These are phyloP conservation scores for Drosophila affinis DNA, from an alignment of 2,888 invertebrate species.

Conservation along the genomic window DNA sequence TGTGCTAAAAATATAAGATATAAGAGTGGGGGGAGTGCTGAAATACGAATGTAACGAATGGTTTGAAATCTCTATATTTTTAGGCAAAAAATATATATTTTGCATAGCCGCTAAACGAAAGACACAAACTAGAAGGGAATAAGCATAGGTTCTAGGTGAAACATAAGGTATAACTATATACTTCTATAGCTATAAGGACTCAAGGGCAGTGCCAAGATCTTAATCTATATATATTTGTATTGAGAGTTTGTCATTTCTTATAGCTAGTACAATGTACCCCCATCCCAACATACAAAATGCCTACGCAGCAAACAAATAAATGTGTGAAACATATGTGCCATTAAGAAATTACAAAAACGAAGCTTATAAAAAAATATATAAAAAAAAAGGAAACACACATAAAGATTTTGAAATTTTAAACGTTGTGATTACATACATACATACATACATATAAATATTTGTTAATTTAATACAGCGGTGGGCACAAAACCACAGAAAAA, in stretches of 20 bases:
- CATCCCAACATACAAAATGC: constrained; percentile 18
- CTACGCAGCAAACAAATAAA: constrained; percentile 22
- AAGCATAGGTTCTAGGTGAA: constrained; percentile 16
- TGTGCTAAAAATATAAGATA: constrained; percentile 66
- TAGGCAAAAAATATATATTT: constrained; percentile 49
- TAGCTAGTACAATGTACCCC: constrained; percentile 1
- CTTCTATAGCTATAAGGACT: constrained; percentile 2
- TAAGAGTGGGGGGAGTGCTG: constrained; percentile 58
- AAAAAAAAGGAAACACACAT: constrained; percentile 40
- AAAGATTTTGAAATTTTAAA: constrained; percentile 58
- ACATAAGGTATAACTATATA: constrained; percentile 4
- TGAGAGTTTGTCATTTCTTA: constrained; percentile 25
- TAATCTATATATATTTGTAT: constrained; percentile 40
- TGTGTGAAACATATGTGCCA: constrained; percentile 73
- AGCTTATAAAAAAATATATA: constrained; percentile 38
- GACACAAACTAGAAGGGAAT: constrained; percentile 43
- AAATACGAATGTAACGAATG: constrained; percentile 66
- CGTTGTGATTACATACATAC: constrained; percentile 59
- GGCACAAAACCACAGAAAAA: neutral
- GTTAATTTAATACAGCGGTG: neutral
- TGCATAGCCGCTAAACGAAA: constrained; percentile 55
- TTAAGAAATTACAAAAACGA: constrained; percentile 46
- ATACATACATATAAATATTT: constrained; percentile 52
- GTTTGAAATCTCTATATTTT: constrained; percentile 57
- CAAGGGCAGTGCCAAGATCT: constrained; percentile 35